Evolutionary conservation across 35 echinoderm and acorn worm species (phyloP), one percentile per base, ranked within the genome.

Genomic region (Holothuria glaberrima): DNA sequence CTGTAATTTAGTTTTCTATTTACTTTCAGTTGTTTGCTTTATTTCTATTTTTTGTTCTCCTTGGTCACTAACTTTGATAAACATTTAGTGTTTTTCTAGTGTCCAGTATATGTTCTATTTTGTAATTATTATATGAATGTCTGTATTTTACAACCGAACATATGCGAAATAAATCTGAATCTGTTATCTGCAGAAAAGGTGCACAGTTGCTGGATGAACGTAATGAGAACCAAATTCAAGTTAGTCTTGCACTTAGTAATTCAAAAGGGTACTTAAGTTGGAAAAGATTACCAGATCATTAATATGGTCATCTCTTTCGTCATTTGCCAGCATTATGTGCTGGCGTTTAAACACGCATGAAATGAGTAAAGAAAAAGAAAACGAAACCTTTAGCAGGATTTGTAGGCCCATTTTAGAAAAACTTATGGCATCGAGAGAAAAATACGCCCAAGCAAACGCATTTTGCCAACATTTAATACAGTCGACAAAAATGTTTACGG

Each of bases 381-480:
- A 38, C 69, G 9, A 38, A 0, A 35, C 21, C 24, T 73, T 31
- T 34, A 2, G 0, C 1, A 73, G 5, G 4, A 20, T 38, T 17
- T 73, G 69, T 35, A 35, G 36, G 14, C 69, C 69, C 36, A 73
- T 73, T 36, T 32, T 73, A 20, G 9, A 6, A 20, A 73, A 73
- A 35, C 6, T 73, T 18, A 73, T 73, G 69, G 69, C 31, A 73
- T 73, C 27, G 30, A 28, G 69, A 19, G 69, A 73, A 5, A 73
- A 73, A 5, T 73, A 73, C 14, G 69, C 69, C 6, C 69, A 73
- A 36, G 69, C 69, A 30, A 73, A 34, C 7, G 24, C 25, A 20
- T 73, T 73, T 73, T 73, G 69, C 28, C 69, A 73, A 5, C 69
- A 73, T 32, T 34, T 73, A 35, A 73, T 73, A 68, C 30, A 68